Base-by-base conservation (phyloP, 2,797 vertebrate genomes). In the Rhinichthys osculus region DNA sequence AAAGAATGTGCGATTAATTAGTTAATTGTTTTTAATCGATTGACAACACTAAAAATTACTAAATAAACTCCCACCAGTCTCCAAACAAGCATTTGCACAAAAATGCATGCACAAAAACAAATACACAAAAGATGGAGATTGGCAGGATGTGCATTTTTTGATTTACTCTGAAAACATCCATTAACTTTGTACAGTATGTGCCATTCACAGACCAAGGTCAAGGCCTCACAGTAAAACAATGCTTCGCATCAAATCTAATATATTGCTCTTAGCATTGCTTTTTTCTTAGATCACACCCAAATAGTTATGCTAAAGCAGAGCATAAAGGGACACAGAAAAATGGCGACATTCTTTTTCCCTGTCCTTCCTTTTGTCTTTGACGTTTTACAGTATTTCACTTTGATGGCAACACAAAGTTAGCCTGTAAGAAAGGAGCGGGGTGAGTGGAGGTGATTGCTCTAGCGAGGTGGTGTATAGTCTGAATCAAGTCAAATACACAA, bases 271-370 rank as follows among this genome's bases (percentile, higher is more conserved):
- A 81, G 40, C 11, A 23, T 81, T 82, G 83, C 74, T 76, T 88
- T 86, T 78, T 70, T 66, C 80, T 89, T 78, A 70, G 59, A 83
- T 81, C 82, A 81, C 66, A 38, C 67, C 38, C 83, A 78, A 88
- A 50, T 13, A 64, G 62, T 79, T 79, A 82, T 86, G 74, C 83
- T 88, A 70, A 62, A 59, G 79, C 74, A 81, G 62, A 88, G 62
- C 89, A 92, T 93, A 93, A 93, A 94, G 92, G 93, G 90, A 91
- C 89, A 90, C 89, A 90, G 89, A 93, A 94, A 93, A 94, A 95
- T 95, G 91, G 90, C 89, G 87, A 87, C 93, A 78, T 78, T 85
- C n/a, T 72, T 78, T 50, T 50, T 2, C 47, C 5, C 47, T 50
- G 47, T 50, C 47, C 47, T 8, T 4, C 90, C 91, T 82, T 64